These are phyloP conservation scores for Centropyge bicolor DNA, from an alignment of 2,797 vertebrate genomes.

Conservation along the genomic window DNA sequence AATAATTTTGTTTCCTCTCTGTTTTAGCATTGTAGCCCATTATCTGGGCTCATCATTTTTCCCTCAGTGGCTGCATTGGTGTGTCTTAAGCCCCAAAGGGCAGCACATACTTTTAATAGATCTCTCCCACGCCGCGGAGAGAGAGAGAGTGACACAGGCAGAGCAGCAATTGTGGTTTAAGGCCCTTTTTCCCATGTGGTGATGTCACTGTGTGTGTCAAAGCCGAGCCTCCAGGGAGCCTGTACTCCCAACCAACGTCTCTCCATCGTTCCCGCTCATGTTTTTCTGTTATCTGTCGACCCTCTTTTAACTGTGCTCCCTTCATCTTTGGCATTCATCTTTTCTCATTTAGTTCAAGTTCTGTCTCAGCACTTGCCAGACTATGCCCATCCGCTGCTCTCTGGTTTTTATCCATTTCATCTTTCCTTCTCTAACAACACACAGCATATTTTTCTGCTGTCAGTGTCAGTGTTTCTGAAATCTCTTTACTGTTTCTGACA, in stretches of 20 bases:
- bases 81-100: conserved; percentile 70
- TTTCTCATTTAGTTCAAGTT: conserved; percentile 64
- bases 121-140: conserved; percentile 53
- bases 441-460: conserved; percentile 22
- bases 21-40: conserved; percentile 14
- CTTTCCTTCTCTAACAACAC: conserved; percentile 27
- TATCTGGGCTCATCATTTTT: conserved; percentile 38
- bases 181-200: conserved; percentile 68
- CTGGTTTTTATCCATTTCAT: conserved; percentile 56
- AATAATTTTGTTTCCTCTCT: conserved; percentile 31
- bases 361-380: conserved; percentile 50
- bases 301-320: conserved; percentile 57
- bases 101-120: conserved; percentile 66
- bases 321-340: conserved; percentile 70
- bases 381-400: conserved; percentile 37
- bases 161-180: conserved; percentile 78
- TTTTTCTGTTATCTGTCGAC: conserved; percentile 45
- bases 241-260: conserved; percentile 54
- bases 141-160: conserved; percentile 45
- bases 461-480: conserved; percentile 32
- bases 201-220: conserved; percentile 74
- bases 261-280: conserved; percentile 43
- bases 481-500: conserved; percentile 8
- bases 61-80: conserved; percentile 52
- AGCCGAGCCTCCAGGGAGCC: conserved; percentile 60